Evolutionary conservation across 1,140 invertebrate genomes (phyloP).

Genomic region (Papilio glaucus): DNA sequence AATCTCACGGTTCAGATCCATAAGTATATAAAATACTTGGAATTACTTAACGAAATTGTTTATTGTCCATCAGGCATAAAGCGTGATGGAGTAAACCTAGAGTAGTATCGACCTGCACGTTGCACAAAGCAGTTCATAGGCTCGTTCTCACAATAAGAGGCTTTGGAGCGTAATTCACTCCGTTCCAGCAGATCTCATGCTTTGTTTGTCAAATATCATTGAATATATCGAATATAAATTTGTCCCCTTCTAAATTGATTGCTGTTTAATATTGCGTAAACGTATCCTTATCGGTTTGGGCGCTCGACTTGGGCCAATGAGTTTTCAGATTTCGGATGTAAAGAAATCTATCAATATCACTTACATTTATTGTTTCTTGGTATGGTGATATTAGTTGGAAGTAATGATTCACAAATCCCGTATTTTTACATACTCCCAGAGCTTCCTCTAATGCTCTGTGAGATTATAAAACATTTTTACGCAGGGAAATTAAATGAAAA

Average conservation of each 20-base stretch:
- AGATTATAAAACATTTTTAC: no score
- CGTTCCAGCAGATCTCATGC: not conserved
- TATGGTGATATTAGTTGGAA: no score
- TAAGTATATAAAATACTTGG: not conserved
- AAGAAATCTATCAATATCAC: no score
- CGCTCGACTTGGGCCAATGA: no score
- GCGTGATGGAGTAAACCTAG: not conserved
- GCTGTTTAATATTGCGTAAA: not conserved
- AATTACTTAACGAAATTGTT: not conserved
- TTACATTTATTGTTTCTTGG: no score
- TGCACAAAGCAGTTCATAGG: slow-evolving; percentile 17
- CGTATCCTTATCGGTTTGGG: no score
- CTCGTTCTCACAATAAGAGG: slow-evolving; percentile 9
- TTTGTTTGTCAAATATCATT: slow-evolving; percentile 27
- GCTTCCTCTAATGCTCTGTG: no score
- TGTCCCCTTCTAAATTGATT: slow-evolving; percentile 57
- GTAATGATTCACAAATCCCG: no score
- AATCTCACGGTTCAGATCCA: not conserved
- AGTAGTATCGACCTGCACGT: slow-evolving; percentile 4
- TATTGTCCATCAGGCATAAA: not conserved
- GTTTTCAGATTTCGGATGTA: no score
- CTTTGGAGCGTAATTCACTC: slow-evolving; percentile 29
- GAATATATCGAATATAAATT: not conserved
- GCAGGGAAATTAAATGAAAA: no score
- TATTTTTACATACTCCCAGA: no score